Evolutionary conservation across 2,113 vertebrate species (phyloP).

Genomic region (Callorhinus ursinus): DNA sequence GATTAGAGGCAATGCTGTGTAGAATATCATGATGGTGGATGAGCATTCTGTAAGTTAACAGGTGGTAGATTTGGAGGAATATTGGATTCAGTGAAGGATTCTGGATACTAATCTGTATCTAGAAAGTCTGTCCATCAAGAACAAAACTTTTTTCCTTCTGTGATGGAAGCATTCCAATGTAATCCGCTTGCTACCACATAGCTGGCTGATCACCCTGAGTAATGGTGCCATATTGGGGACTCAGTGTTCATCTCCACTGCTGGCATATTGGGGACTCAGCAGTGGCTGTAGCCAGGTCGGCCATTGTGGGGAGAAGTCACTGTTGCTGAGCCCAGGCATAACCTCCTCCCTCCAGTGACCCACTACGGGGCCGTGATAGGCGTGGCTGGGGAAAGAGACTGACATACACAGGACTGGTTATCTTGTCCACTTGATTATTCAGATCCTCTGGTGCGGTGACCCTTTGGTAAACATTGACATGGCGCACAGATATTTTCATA

Average conservation of each 20-base stretch:
- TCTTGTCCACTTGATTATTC: neutral
- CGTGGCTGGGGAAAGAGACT: neutral
- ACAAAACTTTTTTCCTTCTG: neutral
- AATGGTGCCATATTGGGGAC: neutral
- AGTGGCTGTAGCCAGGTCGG: neutral
- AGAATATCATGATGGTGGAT: neutral
- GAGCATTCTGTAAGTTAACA: neutral
- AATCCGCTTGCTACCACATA: neutral
- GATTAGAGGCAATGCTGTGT: neutral
- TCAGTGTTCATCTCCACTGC: neutral
- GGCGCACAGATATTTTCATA: neutral
- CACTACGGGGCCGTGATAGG: neutral
- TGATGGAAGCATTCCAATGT: neutral
- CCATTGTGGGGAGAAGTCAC: neutral
- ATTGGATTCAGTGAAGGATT: neutral
- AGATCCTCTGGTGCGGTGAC: neutral
- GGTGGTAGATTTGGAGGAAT: neutral
- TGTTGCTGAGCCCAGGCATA: neutral
- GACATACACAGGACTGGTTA: neutral
- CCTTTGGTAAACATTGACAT: neutral
- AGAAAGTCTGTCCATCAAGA: neutral
- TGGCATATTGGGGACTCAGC: neutral
- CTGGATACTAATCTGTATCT: neutral
- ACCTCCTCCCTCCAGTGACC: neutral
- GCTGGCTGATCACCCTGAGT: neutral